These are phyloP conservation scores for Pogonomyrmex barbatus DNA, from an alignment of 1,140 invertebrate genomes.

Conservation along the genomic window DNA sequence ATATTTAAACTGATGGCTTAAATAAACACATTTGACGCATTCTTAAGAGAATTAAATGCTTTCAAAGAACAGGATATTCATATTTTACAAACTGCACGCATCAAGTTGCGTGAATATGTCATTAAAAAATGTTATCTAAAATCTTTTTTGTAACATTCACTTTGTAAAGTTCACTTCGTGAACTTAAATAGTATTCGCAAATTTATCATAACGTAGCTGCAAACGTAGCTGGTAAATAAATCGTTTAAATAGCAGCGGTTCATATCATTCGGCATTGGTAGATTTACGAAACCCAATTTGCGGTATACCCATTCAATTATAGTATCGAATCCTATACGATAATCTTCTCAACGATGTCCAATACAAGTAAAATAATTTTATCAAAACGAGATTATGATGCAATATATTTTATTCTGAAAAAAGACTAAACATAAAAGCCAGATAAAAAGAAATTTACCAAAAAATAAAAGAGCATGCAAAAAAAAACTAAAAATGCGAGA, in stretches of 20 bases:
- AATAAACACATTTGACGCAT: not conserved
- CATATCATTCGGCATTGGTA: not conserved
- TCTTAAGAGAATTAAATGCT: slow-evolving; percentile 47
- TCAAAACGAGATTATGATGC: slow-evolving; percentile 15
- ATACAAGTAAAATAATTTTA: slow-evolving; percentile 13
- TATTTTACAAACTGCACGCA: not conserved
- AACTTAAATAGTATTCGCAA: not conserved
- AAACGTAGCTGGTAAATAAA: not conserved
- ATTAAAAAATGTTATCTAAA: not conserved
- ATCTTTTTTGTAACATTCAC: not conserved
- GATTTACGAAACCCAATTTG: slow-evolving; percentile 24
- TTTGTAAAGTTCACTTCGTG: not conserved
- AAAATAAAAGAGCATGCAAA: not conserved
- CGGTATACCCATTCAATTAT: slow-evolving; percentile 8
- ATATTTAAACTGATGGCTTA: slow-evolving; percentile 26
- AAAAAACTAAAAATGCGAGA: not conserved
- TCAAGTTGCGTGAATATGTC: not conserved
- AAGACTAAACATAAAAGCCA: not conserved
- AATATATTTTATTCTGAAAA: slow-evolving; percentile 22
- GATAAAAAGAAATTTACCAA: slow-evolving; percentile 14
- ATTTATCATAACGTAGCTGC: not conserved
- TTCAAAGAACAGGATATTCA: not conserved
- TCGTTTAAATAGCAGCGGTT: not conserved
- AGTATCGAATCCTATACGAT: slow-evolving; percentile 12
- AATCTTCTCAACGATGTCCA: slow-evolving; percentile 20